phyloP scores from a whole-genome alignment of 2,113 vertebrate species.

The Cinclus cinclus region DNA sequence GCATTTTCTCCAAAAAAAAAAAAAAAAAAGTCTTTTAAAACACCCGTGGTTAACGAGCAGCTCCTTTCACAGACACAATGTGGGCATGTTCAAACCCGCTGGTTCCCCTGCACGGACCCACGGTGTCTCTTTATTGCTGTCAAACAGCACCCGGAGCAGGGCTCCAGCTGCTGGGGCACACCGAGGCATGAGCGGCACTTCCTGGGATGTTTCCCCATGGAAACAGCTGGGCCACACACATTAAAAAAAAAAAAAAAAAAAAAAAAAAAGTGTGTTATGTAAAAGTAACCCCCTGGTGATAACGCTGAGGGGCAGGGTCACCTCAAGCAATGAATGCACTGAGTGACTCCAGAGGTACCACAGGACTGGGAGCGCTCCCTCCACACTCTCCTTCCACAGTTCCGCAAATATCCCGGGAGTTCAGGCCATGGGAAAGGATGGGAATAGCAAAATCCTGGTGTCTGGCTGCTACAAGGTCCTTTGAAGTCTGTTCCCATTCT shows the following conservation, averaged over 20 bases:
- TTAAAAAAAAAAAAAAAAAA: neutral
- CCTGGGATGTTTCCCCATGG: neutral
- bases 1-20: conserved; percentile 21
- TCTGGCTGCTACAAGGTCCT: neutral
- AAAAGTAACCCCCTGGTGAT: neutral
- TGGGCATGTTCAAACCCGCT: conserved; percentile 15
- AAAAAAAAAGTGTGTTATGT: neutral
- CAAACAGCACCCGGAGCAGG: neutral
- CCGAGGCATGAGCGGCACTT: neutral
- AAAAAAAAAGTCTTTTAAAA: neutral
- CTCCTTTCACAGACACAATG: conserved; percentile 32
- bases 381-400: neutral
- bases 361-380: neutral
- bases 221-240: neutral
- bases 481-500: conserved; percentile 2
- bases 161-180: neutral
- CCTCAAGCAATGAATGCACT: rapidly evolving
- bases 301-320: neutral
- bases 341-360: neutral
- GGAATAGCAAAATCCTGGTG: neutral
- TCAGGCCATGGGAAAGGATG: neutral
- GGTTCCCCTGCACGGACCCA: neutral
- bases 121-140: neutral
- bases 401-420: neutral
- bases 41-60: conserved; percentile 17